Evolutionary conservation across 2,888 invertebrate genomes (phyloP), one percentile per base, ranked within the genome.

Genomic region (Epirrhoe tristata): DNA sequence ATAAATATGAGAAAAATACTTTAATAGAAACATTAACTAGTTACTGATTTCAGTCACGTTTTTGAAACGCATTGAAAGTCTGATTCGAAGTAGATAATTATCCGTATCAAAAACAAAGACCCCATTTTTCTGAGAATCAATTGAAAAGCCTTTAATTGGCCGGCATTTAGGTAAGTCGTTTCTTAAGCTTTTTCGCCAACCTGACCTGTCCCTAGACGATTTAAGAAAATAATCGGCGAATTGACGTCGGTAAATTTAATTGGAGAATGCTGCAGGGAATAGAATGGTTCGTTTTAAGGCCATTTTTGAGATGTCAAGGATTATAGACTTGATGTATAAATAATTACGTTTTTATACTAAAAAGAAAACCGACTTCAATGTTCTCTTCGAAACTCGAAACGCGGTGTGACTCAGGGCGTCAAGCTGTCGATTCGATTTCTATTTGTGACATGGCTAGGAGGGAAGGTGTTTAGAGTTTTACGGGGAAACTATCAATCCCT

Each of bases 141-240:
- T 90, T 88, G 86, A 81, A 85, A 90, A 90, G 89, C 85, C 87
- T 86, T 90, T 92, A 92, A 93, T 92, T 92, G 90, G 88, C 85
- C 81, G 80, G 84, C 81, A 79, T 80, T 83, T 85, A 82, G 82
- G 81, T 72, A 78, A 80, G 82, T 82, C 80, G 82, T 77, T 77
- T 74, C 77, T 74, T 70, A 81, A 78, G 81, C 86, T 86, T 86
- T 87, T 87, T 87, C 85, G 84, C 85, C 81, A 86, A 43, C 81
- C 77, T 70, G 69, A 67, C 74, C 66, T 63, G 57, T 60, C 55
- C 63, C 63, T 46, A 36, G 61, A 52, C 58, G 68, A 65, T 82
- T 80, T 81, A 85, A 81, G 83, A 88, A 89, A 90, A 89, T 87
- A 84, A 86, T 73, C 80, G 77, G 73, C 76, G 76, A 83, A 86